phyloP scores from a whole-genome alignment of 2,888 invertebrate genomes.

The Nemotelus nigrinus region DNA sequence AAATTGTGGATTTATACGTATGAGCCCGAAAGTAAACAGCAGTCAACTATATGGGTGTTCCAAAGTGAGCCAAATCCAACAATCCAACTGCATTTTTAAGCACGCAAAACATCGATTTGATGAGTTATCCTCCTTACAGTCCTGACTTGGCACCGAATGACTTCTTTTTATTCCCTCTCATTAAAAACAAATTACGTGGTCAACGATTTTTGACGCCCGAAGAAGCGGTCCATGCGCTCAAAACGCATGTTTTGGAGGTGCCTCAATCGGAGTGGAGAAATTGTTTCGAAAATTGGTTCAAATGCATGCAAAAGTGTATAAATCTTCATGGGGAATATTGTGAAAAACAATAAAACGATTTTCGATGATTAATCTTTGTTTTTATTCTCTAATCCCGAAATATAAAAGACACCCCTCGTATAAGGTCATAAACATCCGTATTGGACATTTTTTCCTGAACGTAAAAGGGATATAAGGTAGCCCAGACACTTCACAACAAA shows the following conservation, averaged over 20 bases:
- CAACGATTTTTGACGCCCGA: constrained; percentile 53
- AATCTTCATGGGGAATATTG: constrained; percentile 50
- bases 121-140: no score
- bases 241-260: constrained; percentile 52
- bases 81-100: constrained; percentile 45
- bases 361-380: constrained; percentile 27
- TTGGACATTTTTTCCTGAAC: no score
- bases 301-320: constrained; percentile 54
- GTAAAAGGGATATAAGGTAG: no score
- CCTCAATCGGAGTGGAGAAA: constrained; percentile 49
- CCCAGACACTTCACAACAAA: no score
- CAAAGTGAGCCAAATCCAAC: no score
- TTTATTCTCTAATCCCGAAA: no score
- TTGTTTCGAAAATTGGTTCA: constrained; percentile 53
- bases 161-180: constrained; percentile 51
- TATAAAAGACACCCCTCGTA: no score
- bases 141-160: constrained; percentile 54
- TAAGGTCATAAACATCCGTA: not conserved
- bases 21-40: no score
- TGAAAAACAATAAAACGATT: constrained; percentile 21
- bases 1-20: no score
- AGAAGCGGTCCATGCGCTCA: constrained; percentile 53
- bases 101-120: constrained; percentile 45
- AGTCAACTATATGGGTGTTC: no score
- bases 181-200: constrained; percentile 52